Conservation (phyloP, 2,797 vertebrate species). For the Notolabrus celidotus region DNA sequence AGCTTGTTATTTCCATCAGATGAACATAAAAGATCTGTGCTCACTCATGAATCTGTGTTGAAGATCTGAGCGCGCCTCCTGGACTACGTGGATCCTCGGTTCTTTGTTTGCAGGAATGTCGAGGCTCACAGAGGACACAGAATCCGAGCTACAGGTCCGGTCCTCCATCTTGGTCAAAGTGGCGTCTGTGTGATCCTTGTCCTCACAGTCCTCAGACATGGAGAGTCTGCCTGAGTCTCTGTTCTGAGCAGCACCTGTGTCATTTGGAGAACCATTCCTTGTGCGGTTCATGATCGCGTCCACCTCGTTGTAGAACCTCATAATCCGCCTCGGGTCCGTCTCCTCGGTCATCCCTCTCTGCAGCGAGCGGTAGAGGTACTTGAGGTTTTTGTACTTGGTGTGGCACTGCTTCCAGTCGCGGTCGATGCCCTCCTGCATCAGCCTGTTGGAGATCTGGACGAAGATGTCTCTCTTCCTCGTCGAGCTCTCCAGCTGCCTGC, state of each 20-base stretch:
- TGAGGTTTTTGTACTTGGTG: slow-evolving; percentile 93
- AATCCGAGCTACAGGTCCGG: slow-evolving; percentile 42
- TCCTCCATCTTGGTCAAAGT: slow-evolving; percentile 52
- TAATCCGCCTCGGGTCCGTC: slow-evolving; percentile 84
- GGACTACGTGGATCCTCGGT: neutral
- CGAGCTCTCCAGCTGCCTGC: slow-evolving; percentile 89
- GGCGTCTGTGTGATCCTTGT: slow-evolving; percentile 26
- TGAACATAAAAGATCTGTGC: slow-evolving; percentile 13
- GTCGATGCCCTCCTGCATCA: slow-evolving; percentile 89
- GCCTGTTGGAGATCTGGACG: slow-evolving; percentile 89
- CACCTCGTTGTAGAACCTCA: slow-evolving; percentile 91
- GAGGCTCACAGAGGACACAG: slow-evolving; percentile 15
- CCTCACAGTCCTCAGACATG: slow-evolving; percentile 43
- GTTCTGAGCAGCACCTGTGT: slow-evolving; percentile 38
- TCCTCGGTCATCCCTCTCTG: slow-evolving; percentile 87
- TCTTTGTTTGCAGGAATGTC: slow-evolving; percentile 43
- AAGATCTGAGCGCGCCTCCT: slow-evolving; percentile 40
- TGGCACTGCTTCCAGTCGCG: slow-evolving; percentile 93
- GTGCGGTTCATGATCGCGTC: slow-evolving; percentile 86
- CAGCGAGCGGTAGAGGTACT: slow-evolving; percentile 90
- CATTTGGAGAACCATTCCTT: slow-evolving; percentile 16
- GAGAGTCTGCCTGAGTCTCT: slow-evolving; percentile 24
- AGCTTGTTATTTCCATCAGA: neutral
- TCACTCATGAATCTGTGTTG: slow-evolving; percentile 60
- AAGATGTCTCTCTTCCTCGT: slow-evolving; percentile 93